phyloP scores from a whole-genome alignment of 2,797 vertebrate genomes.

The Rhodeus uyekii region DNA sequence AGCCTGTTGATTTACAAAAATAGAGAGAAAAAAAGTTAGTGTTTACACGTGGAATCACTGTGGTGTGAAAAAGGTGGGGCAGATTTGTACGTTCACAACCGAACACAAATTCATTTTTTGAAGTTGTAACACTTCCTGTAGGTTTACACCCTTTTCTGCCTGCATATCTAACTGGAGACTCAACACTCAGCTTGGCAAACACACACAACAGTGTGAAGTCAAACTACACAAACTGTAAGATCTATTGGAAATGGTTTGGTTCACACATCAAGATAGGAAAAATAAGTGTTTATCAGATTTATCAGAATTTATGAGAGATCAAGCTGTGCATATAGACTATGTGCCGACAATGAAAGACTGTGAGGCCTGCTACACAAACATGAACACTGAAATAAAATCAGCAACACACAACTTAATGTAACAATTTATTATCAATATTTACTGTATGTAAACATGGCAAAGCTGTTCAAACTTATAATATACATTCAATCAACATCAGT shows the following conservation, averaged over 20 bases:
- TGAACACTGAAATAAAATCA: background rate
- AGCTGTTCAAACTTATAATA: background rate
- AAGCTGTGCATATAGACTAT: background rate
- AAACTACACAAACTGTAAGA: background rate
- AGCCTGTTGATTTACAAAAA: slow-evolving; percentile 73
- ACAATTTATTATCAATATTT: background rate
- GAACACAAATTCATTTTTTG: background rate
- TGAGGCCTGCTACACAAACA: background rate
- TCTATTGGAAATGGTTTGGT: background rate
- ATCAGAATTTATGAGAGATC: background rate
- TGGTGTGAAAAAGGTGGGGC: background rate
- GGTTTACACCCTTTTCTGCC: background rate
- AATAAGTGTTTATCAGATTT: background rate
- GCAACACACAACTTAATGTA: background rate
- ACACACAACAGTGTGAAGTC: background rate
- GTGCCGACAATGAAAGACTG: background rate
- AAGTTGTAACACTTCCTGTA: background rate
- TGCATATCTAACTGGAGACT: background rate
- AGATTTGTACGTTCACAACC: background rate
- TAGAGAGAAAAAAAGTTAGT: slow-evolving; percentile 17
- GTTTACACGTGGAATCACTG: background rate
- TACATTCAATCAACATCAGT: background rate
- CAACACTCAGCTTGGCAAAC: slow-evolving; percentile 1
- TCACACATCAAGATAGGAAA: background rate
- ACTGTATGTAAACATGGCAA: background rate